A percentile compares a stretch with the other conserved stretches of the same genome.
phyloP scores from a whole-genome alignment of 2,797 vertebrate genomes.

The Anomalospiza imberbis region DNA sequence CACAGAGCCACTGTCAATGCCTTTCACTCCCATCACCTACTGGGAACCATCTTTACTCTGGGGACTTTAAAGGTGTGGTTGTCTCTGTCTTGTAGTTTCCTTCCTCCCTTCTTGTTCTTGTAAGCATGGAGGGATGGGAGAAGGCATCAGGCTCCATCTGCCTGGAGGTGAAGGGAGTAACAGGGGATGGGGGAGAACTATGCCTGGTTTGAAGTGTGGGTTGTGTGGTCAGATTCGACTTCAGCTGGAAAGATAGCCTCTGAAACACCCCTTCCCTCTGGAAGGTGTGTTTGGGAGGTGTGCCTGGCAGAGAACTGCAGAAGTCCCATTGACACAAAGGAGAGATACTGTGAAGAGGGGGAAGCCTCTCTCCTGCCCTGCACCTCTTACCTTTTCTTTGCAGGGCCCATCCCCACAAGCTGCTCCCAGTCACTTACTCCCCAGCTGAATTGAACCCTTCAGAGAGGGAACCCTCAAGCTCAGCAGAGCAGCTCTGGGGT shows the following conservation, averaged over 20 bases:
- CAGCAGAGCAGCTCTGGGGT: background rate
- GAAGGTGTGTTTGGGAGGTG: background rate
- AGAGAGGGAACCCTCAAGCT: background rate
- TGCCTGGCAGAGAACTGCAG: background rate
- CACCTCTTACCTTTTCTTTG: background rate
- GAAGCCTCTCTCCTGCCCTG: background rate
- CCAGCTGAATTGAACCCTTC: background rate
- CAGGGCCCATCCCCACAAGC: background rate
- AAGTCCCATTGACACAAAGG: background rate
- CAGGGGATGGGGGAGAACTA: background rate
- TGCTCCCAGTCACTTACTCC: background rate
- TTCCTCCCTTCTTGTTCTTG: background rate
- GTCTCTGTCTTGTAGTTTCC: slow-evolving; percentile 19
- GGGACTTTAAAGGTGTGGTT: background rate
- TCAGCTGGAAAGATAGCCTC: background rate
- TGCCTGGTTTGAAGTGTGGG: background rate
- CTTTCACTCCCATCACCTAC: slow-evolving; percentile 25
- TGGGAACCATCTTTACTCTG: background rate
- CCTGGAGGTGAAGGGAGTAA: background rate
- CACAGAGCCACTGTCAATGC: slow-evolving; percentile 23
- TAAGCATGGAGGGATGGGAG: background rate
- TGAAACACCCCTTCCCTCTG: background rate
- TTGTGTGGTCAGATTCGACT: background rate
- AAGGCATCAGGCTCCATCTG: background rate
- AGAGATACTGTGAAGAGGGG: slow-evolving; percentile 18